Base-by-base conservation (phyloP, 2,113 vertebrate genomes). In the Colaptes auratus region DNA sequence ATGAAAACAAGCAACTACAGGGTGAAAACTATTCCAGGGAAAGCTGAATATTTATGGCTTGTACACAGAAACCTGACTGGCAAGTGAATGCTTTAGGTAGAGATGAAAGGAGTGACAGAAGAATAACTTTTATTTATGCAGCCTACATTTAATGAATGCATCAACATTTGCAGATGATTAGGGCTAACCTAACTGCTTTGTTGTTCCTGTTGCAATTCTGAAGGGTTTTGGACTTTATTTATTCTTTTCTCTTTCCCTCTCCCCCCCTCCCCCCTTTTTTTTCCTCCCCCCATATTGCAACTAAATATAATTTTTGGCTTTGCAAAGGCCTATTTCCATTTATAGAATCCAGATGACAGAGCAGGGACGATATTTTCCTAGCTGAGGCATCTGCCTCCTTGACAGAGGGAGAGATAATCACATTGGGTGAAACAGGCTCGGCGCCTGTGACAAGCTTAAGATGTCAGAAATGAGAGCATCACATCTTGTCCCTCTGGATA, bases 261-360 rank as follows among this genome's bases (percentile, higher is more conserved):
- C 66, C 35, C 50, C 27, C 39, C 10, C 39, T 11, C n/a, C n/a
- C n/a, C n/a, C n/a, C n/a, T n/a, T 12, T 6, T 5, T 53, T 28
- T 15, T 12, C 20, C 16, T 8, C 10, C 31, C 66, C 35, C 50
- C 30, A 8, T 15, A 65, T 24, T 93, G 73, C 61, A 89, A 85
- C 90, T 90, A 95, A 93, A 91, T 86, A 94, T 92, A 95, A 73
- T 88, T 86, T 83, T 61, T 71, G 89, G 48, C 84, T 93, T 96
- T 94, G 71, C 55, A 39, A 64, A 78, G 50, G 53, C 73, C 84
- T 86, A 74, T 67, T 94, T 96, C 96, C 88, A 90, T 95, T 91
- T 90, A 95, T 96, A 96, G 95, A 72, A 90, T 66, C 59, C 96
- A 92, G 92, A 90, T 95, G 93, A 96, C 95, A 97, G 87, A 80